phyloP scores from a whole-genome alignment of 2,113 vertebrate genomes.

The Dicentrarchus labrax region DNA sequence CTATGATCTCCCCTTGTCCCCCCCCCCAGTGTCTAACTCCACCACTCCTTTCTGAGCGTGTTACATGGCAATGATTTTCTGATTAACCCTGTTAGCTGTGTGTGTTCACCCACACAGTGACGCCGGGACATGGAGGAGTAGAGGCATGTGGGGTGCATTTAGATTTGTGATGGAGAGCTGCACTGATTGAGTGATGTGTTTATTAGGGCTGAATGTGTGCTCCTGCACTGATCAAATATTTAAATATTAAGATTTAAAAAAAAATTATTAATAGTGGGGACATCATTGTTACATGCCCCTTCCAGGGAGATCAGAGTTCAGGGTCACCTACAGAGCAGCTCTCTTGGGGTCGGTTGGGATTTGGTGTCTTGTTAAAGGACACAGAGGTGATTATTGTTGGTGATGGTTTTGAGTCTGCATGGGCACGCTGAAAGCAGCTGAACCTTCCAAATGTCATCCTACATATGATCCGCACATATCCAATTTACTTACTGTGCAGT shows the following conservation, averaged over 20 bases:
- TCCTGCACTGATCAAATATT: slow-evolving; percentile 8
- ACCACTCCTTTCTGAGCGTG: slow-evolving; percentile 43
- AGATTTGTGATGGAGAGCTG: slow-evolving; percentile 34
- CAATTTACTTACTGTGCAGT: neutral
- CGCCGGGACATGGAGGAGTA: slow-evolving; percentile 40
- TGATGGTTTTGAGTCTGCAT: neutral
- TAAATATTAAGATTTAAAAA: neutral
- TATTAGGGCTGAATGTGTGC: neutral
- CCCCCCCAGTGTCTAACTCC: neutral
- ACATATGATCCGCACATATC: neutral
- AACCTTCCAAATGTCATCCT: neutral
- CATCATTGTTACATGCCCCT: neutral
- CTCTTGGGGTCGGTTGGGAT: neutral
- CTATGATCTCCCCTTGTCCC: slow-evolving; percentile 54
- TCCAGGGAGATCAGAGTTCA: neutral
- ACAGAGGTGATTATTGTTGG: neutral
- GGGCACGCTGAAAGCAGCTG: neutral
- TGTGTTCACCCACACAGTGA: slow-evolving; percentile 59
- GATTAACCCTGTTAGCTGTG: slow-evolving; percentile 78
- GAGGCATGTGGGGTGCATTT: slow-evolving; percentile 41
- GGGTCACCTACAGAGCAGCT: neutral
- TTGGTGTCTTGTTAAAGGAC: neutral
- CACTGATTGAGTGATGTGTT: slow-evolving; percentile 41
- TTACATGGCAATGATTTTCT: slow-evolving; percentile 80
- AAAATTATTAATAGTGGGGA: neutral